Conservation (phyloP, 2,888 invertebrate species). For the Drosophila testacea region DNA sequence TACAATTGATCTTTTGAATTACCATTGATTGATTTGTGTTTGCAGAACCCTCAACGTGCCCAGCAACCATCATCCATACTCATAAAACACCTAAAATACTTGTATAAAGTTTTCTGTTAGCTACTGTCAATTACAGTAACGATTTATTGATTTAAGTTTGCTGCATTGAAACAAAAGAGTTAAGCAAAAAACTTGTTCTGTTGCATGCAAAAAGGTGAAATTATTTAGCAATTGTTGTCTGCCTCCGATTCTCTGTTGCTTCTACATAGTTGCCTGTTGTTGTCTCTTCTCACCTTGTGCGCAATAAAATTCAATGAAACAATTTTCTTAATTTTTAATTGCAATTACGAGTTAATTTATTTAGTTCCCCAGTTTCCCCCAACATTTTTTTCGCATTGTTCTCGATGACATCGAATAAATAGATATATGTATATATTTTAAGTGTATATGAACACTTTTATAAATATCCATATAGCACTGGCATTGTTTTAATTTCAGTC, state of each 20-base stretch:
- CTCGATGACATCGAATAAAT: constrained; percentile 28
- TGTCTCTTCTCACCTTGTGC: constrained; percentile 62
- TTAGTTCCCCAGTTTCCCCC: constrained; percentile 43
- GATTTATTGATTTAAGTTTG: constrained; percentile 44
- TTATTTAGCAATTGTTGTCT: constrained; percentile 58
- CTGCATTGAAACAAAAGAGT: constrained; percentile 65
- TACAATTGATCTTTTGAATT: not conserved
- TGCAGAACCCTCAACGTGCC: constrained; percentile 2
- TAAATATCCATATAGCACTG: constrained; percentile 13
- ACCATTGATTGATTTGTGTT: not conserved
- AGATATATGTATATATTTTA: not conserved
- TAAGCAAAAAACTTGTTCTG: constrained; percentile 60
- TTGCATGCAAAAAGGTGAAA: constrained; percentile 67
- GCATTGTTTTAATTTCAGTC: constrained; percentile 35
- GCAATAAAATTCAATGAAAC: constrained; percentile 60
- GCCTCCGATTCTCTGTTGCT: constrained; percentile 16
- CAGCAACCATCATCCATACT: not conserved
- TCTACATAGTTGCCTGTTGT: not conserved
- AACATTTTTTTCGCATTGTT: constrained; percentile 38
- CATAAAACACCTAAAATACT: not conserved
- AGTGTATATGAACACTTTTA: not conserved
- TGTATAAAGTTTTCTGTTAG: constrained; percentile 6
- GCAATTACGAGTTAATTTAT: constrained; percentile 46
- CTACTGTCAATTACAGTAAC: constrained; percentile 30
- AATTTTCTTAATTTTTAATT: constrained; percentile 66